Conservation (phyloP, 2,797 vertebrate species). For the Tauraco hartlaubi region DNA sequence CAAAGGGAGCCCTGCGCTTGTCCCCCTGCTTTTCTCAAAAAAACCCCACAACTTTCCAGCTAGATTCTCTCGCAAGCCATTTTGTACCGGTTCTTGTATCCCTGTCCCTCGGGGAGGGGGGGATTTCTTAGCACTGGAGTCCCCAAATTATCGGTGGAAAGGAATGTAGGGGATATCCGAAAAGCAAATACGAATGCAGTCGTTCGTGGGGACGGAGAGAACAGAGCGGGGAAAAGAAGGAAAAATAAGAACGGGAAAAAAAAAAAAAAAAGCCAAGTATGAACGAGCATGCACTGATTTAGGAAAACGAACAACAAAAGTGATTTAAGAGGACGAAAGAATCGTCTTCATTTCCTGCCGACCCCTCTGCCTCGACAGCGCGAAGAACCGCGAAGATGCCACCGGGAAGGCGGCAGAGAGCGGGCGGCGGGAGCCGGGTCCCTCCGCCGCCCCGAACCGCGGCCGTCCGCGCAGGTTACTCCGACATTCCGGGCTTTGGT, state of each 20-base stretch:
- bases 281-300: neutral
- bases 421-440: neutral
- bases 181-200: slow-evolving; percentile 28
- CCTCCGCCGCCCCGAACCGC: neutral
- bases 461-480: neutral
- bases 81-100: slow-evolving; percentile 27
- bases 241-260: neutral
- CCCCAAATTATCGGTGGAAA: neutral
- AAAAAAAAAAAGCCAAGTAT: neutral
- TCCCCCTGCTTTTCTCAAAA: slow-evolving; percentile 50
- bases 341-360: neutral
- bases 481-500: neutral
- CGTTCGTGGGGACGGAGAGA: neutral
- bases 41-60: slow-evolving; percentile 67
- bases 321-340: neutral
- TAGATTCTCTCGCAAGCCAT: slow-evolving; percentile 31
- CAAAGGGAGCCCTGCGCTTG: slow-evolving; percentile 41
- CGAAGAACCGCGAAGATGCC: neutral
- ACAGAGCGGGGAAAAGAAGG: neutral
- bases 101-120: slow-evolving; percentile 1
- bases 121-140: neutral
- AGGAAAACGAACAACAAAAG: neutral
- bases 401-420: neutral
- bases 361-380: neutral
- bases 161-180: neutral